phyloP scores from a whole-genome alignment of 2,113 vertebrate species.

The Paramormyrops kingsleyae region DNA sequence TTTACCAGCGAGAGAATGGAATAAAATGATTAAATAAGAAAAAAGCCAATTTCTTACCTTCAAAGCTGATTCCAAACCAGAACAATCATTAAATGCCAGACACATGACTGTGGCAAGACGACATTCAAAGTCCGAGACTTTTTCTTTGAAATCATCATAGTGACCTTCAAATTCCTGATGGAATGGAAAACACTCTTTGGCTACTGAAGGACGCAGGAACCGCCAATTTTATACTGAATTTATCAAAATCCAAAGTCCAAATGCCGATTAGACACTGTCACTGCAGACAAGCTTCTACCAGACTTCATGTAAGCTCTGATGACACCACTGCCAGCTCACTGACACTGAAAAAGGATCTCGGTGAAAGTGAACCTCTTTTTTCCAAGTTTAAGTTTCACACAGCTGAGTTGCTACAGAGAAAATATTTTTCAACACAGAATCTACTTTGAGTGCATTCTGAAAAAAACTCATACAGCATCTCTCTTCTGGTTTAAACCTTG shows the following conservation, averaged over 20 bases:
- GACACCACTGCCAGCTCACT: not conserved
- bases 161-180: constrained; percentile 62
- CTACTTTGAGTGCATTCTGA: not conserved
- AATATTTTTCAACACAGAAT: not conserved
- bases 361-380: not conserved
- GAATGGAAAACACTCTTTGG: constrained; percentile 13
- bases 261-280: not conserved
- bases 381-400: not conserved
- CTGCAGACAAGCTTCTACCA: not conserved
- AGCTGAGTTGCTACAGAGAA: not conserved
- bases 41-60: constrained; percentile 53
- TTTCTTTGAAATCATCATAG: constrained; percentile 60
- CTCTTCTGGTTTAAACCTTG: not conserved
- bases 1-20: not conserved
- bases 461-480: not conserved
- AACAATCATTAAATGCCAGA: constrained; percentile 64
- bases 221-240: not conserved
- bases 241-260: not conserved
- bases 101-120: constrained; percentile 60
- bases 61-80: constrained; percentile 66
- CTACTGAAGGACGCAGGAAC: not conserved
- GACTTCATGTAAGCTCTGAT: not conserved
- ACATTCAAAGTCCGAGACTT: constrained; percentile 59
- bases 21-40: not conserved
- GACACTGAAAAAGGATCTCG: not conserved